These are phyloP conservation scores for Hirundichthys speculiger DNA, from an alignment of 2,113 vertebrate genomes.

Conservation along the genomic window DNA sequence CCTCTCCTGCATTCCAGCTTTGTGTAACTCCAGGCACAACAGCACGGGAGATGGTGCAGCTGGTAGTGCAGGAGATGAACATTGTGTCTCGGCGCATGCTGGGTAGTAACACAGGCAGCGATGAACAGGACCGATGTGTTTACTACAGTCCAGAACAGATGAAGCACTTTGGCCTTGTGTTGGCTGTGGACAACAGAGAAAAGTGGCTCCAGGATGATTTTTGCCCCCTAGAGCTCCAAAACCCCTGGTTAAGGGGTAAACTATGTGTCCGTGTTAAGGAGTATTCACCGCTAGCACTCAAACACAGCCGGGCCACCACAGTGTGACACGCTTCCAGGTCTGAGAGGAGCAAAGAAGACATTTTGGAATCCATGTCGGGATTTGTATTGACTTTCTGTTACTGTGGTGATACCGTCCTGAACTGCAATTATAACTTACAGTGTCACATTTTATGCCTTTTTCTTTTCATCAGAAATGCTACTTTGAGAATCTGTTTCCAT, in stretches of 20 bases:
- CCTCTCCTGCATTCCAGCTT: constrained; percentile 73
- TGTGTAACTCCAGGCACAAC: constrained; percentile 84
- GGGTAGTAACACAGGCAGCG: constrained; percentile 61
- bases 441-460: constrained; percentile 26
- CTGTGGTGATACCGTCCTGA: constrained; percentile 23
- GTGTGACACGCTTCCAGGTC: constrained; percentile 77
- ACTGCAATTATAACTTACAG: constrained; percentile 42
- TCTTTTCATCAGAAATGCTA: constrained; percentile 44
- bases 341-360: background rate
- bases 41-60: constrained; percentile 85
- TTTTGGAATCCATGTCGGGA: background rate
- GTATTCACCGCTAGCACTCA: constrained; percentile 85
- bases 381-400: constrained; percentile 23
- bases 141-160: constrained; percentile 86
- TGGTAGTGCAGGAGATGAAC: constrained; percentile 92
- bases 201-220: constrained; percentile 89
- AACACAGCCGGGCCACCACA: constrained; percentile 85
- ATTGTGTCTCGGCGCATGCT: constrained; percentile 71
- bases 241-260: constrained; percentile 81
- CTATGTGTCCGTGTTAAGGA: constrained; percentile 89
- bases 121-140: constrained; percentile 63
- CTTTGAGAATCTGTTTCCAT: constrained; percentile 42
- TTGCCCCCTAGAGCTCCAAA: constrained; percentile 86
- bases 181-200: constrained; percentile 80
- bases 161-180: constrained; percentile 88